Evolutionary conservation across 2,797 vertebrate genomes (phyloP).

Genomic region (Pygocentrus nattereri): DNA sequence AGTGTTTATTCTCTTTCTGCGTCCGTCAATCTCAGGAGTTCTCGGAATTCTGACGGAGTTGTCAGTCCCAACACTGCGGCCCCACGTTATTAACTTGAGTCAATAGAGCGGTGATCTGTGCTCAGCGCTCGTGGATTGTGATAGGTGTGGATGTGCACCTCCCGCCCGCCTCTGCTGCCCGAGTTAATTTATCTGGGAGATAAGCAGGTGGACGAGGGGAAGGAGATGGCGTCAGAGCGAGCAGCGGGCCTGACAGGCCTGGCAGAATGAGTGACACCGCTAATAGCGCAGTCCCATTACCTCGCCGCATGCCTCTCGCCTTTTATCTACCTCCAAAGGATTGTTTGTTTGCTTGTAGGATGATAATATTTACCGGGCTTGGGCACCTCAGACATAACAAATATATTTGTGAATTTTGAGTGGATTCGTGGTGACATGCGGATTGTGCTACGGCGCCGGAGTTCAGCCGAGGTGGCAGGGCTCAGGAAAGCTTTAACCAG

Average conservation of each 20-base stretch:
- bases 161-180: slow-evolving; percentile 79
- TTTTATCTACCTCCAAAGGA: slow-evolving; percentile 82
- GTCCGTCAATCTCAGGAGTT: slow-evolving; percentile 70
- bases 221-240: slow-evolving; percentile 79
- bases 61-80: slow-evolving; percentile 64
- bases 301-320: slow-evolving; percentile 78
- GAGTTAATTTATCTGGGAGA: slow-evolving; percentile 84
- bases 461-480: slow-evolving; percentile 22
- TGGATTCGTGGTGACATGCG: slow-evolving; percentile 55
- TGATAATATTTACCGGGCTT: slow-evolving; percentile 83
- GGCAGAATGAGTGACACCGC: slow-evolving; percentile 89
- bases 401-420: slow-evolving; percentile 78
- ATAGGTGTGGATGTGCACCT: slow-evolving; percentile 74
- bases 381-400: slow-evolving; percentile 75
- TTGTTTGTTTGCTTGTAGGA: slow-evolving; percentile 84
- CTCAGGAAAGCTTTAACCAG: slow-evolving; percentile 11
- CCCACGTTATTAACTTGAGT: slow-evolving; percentile 81
- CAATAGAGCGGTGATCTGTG: slow-evolving; percentile 83
- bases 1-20: slow-evolving; percentile 73
- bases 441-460: slow-evolving; percentile 47
- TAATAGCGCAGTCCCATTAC: slow-evolving; percentile 83
- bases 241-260: slow-evolving; percentile 82
- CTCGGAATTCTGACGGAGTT: slow-evolving; percentile 75
- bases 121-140: slow-evolving; percentile 78
- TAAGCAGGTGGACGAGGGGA: slow-evolving; percentile 81